Percentiles rank a stretch among this genome's conserved stretches.
Conservation (phyloP, 2,113 vertebrate species). For the Psittacula cyanocephala region DNA sequence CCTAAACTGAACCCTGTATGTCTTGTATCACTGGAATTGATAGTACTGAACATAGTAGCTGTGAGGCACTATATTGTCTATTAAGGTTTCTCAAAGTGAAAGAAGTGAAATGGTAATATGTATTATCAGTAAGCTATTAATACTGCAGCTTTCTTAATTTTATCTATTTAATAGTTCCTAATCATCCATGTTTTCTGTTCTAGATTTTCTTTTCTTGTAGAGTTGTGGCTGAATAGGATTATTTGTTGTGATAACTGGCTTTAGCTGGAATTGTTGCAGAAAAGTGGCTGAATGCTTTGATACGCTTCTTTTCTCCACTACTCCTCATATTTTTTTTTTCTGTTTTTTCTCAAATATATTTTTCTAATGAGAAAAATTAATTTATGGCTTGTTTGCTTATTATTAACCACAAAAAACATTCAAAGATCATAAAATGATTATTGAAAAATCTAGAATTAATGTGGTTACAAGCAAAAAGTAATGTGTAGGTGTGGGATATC, state of each 20-base stretch:
- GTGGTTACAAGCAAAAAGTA: background rate
- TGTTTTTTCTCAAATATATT: background rate
- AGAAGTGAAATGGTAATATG: background rate
- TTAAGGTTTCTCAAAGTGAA: background rate
- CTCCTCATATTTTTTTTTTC: background rate
- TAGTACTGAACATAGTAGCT: background rate
- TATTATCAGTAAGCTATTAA: background rate
- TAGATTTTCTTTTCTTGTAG: background rate
- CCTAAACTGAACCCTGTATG: background rate
- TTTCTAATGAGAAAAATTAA: background rate
- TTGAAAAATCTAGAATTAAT: background rate
- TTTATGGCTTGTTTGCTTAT: background rate
- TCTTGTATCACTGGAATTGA: background rate
- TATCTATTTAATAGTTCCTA: background rate
- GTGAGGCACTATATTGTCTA: background rate
- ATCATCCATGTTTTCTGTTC: background rate
- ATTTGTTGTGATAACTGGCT: background rate
- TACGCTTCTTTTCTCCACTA: background rate
- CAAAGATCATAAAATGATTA: background rate
- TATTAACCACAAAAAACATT: rapidly evolving
- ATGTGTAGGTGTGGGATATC: background rate
- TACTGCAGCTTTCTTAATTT: background rate
- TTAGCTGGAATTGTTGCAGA: background rate
- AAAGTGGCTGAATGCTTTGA: background rate
- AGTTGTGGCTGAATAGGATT: background rate